Conservation (phyloP, 2,888 invertebrate species). For the Melikaiella ostensackeni region DNA sequence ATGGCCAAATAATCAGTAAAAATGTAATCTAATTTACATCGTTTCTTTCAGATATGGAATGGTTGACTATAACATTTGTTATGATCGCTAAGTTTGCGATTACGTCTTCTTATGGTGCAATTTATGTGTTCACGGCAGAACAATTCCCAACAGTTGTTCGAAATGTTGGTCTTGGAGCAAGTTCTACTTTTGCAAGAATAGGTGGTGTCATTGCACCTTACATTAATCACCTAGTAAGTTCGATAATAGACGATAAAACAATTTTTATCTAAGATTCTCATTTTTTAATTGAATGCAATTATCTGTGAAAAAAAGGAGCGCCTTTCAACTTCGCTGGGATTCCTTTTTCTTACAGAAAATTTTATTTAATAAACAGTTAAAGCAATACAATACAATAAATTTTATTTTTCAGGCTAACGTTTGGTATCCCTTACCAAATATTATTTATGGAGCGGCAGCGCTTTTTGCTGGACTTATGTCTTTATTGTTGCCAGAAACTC, state of each 20-base stretch:
- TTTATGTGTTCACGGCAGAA: conserved; percentile 86
- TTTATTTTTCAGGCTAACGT: conserved; percentile 77
- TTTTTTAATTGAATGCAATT: too few species aligned
- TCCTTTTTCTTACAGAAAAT: too few species aligned
- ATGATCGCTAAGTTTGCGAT: conserved; percentile 87
- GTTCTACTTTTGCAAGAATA: conserved; percentile 82
- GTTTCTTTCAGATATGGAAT: conserved; percentile 77
- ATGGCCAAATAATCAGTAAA: too few species aligned
- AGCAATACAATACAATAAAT: too few species aligned
- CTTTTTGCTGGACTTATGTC: conserved; percentile 80
- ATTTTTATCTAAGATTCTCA: too few species aligned
- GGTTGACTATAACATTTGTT: conserved; percentile 81
- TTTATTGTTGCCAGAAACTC: conserved; percentile 83
- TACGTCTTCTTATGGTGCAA: conserved; percentile 85
- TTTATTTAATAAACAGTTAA: too few species aligned
- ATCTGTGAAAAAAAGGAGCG: too few species aligned
- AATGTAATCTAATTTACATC: too few species aligned
- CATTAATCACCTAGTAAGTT: conserved; percentile 79
- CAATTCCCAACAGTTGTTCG: conserved; percentile 87
- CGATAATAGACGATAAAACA: too few species aligned
- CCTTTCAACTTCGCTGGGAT: too few species aligned
- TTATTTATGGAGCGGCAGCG: conserved; percentile 81
- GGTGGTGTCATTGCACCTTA: conserved; percentile 83
- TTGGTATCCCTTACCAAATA: conserved; percentile 81
- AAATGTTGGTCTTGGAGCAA: conserved; percentile 82